phyloP scores from a whole-genome alignment of 2,888 invertebrate genomes.

The Archips crataeganus region DNA sequence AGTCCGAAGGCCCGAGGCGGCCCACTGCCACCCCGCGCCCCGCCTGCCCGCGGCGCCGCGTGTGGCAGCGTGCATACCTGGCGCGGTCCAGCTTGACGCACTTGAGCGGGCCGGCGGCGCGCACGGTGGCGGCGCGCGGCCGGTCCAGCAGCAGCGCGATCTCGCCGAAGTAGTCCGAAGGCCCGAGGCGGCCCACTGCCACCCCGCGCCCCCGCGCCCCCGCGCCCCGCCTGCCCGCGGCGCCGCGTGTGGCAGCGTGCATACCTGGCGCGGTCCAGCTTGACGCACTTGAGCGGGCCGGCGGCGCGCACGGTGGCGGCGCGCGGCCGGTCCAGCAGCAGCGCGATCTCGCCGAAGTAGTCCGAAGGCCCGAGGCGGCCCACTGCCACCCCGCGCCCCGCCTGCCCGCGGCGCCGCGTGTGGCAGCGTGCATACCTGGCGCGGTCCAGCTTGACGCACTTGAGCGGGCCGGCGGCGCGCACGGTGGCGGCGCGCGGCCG shows the following conservation, averaged over 20 bases:
- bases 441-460: conserved; percentile 99
- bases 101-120: conserved; percentile 97
- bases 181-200: conserved; percentile 98
- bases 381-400: conserved; percentile 93
- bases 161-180: conserved; percentile 99
- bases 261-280: conserved; percentile 98
- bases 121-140: conserved; percentile 98
- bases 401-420: conserved; percentile 57
- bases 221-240: conserved; percentile 91
- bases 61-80: conserved; percentile 78
- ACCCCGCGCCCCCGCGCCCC: conserved; percentile 89
- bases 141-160: conserved; percentile 98
- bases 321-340: conserved; percentile 98
- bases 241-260: conserved; percentile 91
- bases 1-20: conserved; percentile 98
- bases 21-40: conserved; percentile 97
- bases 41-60: conserved; percentile 79
- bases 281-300: conserved; percentile 99
- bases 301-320: conserved; percentile 99
- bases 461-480: conserved; percentile 95
- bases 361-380: conserved; percentile 99
- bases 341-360: conserved; percentile 99
- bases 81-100: conserved; percentile 99
- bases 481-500: conserved; percentile 99
- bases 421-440: conserved; percentile 86